Base-by-base conservation (phyloP, 2,888 invertebrate species). In the Muschampia plurimacula region DNA sequence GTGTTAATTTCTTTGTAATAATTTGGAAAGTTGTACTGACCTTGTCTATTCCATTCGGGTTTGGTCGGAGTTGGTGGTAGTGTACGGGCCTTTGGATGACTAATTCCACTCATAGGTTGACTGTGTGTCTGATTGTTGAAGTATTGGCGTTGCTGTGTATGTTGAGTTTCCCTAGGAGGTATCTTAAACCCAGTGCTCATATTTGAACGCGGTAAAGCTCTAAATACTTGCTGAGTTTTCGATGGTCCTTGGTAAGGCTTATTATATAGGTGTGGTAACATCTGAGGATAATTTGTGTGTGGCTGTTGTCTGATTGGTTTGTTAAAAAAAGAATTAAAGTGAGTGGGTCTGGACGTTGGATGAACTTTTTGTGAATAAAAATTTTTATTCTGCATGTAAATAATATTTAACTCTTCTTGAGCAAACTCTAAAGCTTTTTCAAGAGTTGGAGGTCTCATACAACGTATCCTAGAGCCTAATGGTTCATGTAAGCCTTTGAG, bases 331-430 rank as follows among this genome's bases (percentile, higher is more conserved):
- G 41, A 9, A 41, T 41, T 41, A 41, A 41, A 41, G 4, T 41
- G 2, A 10, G 9, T 41, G 9, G 41, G 41, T 41, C 41, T 41
- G 41, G 9, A 41, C 2, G 41, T 10, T 9, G 41, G 41, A 9
- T 9, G 9, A 41, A 41, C 4, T 41, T 41, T 41, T 10, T 4
- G 41, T 41, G 41, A 10, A 41, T 41, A 10, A 8, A 10, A 15
- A 22, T 79, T 65, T 65, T 65, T 49, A 52, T 66, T 66, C 10
- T 52, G 49, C 36, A 52, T 8, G 36, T 66, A 66, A 13, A 66
- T 36, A n/a, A 52, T 52, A 36, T 66, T 66, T 36, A 66, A 32
- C 39, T 66, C 66, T 13, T 66, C 66, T 28, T 66, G 66, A 13
- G 36, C 49, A 36, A 66, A 52, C 36, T 66, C 66, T 32, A 66